Conservation (phyloP, 2,888 invertebrate species). For the Eumacrocentrus americanus region DNA sequence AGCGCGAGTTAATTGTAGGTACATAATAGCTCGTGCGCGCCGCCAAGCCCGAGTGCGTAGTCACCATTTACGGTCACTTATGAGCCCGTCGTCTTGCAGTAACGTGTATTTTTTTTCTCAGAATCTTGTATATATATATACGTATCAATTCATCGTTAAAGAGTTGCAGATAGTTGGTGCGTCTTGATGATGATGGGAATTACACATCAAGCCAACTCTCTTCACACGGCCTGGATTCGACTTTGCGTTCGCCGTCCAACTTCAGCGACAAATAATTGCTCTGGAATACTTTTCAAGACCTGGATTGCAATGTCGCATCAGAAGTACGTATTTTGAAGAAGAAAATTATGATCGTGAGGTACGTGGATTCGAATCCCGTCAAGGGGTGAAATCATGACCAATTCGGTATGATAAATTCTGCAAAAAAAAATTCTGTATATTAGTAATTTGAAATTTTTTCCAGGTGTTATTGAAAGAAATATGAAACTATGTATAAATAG, state of each 20-base stretch:
- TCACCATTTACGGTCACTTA: constrained; percentile 43
- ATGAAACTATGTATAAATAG: no score
- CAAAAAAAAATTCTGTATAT: no score
- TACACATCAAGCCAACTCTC: neutral
- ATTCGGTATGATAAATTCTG: no score
- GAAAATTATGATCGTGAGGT: no score
- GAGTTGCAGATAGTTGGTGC: no score
- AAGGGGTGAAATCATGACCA: no score
- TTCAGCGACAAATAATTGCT: neutral
- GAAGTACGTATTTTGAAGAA: no score
- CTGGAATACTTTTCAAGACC: neutral
- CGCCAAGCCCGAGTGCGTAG: constrained; percentile 36
- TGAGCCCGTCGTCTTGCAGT: constrained; percentile 18
- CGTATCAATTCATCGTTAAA: constrained; percentile 15
- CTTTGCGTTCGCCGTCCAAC: neutral
- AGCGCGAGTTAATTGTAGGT: constrained; percentile 49
- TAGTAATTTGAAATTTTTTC: no score
- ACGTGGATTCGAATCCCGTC: no score
- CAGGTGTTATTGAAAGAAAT: no score
- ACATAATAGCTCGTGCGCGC: constrained; percentile 48
- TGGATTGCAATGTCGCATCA: no score
- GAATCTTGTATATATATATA: no score
- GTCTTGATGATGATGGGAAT: neutral
- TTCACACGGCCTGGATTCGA: neutral
- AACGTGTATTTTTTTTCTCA: constrained; percentile 9